phyloP scores from a whole-genome alignment of 1,140 invertebrate species.

The Ephestia elutella region DNA sequence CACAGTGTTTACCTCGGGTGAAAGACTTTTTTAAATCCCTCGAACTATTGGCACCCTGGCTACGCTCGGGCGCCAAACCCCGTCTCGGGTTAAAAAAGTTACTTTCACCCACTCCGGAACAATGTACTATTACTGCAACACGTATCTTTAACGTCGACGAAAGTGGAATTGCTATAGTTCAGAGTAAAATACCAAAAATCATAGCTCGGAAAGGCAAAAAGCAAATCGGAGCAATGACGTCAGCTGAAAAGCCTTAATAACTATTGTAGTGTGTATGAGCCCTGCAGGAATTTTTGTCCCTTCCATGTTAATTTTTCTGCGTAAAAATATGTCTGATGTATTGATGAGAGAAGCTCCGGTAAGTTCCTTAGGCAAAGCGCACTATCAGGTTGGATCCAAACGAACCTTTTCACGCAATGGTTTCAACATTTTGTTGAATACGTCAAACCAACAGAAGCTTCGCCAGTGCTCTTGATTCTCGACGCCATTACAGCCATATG shows the following conservation, averaged over 20 bases:
- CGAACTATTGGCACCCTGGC: no score
- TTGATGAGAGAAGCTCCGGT: constrained; percentile 43
- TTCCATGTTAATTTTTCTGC: constrained; percentile 44
- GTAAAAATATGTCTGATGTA: constrained; percentile 26
- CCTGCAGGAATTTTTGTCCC: constrained; percentile 43
- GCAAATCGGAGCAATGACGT: constrained; percentile 28
- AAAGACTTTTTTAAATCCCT: no score
- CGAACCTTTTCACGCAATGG: constrained; percentile 43
- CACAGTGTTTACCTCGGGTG: no score
- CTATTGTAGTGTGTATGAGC: constrained; percentile 34
- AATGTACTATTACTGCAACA: no score
- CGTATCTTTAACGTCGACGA: constrained; percentile 55
- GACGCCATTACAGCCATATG: constrained; percentile 13
- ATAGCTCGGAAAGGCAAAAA: constrained; percentile 35
- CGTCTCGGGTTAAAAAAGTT: no score
- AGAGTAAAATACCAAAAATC: constrained; percentile 35
- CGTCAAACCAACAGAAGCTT: constrained; percentile 19
- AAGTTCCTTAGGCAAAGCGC: constrained; percentile 35
- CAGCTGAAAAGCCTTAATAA: constrained; percentile 13
- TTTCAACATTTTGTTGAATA: constrained; percentile 55
- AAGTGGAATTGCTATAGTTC: constrained; percentile 39
- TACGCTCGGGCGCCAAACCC: no score
- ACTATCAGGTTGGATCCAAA: constrained; percentile 49
- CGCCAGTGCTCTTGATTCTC: constrained; percentile 23
- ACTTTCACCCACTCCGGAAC: no score